Evolutionary conservation across 2,797 vertebrate species (phyloP), one percentile per base, ranked within the genome.

Genomic region (Enoplosus armatus): DNA sequence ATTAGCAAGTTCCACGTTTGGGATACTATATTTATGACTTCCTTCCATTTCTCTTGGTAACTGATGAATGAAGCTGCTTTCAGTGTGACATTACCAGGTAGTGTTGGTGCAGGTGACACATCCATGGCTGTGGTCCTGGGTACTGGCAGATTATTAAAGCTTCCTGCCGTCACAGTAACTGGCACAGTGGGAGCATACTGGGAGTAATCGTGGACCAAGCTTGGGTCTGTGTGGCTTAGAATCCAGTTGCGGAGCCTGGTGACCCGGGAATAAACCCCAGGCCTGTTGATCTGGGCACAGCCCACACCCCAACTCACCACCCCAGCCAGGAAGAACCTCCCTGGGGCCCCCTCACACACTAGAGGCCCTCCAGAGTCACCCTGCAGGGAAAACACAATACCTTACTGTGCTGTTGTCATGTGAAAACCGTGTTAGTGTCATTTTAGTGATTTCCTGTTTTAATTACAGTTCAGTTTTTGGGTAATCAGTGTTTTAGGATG

Each of bases 301-400:
- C 98, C 98, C 1, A 95, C 86, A 1, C 98, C 98, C 98, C 98
- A 99, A 77, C 98, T 99, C 84, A 99, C 98, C 0, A 99, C 94
- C 15, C 98, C 98, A 0, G 98, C 98, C 87, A 99, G 88, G 62
- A 98, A 99, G 81, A 98, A 99, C 79, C 94, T 94, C 0, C 97
- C 98, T 0, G 97, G 95, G 0, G 95, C 93, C 68, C 95, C 95
- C 86, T 99, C 96, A 55, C 98, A 99, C 75, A 97, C 97, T 92
- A 99, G 86, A 48, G 98, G 97, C 0, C 98, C 98, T 9, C 98
- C 98, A 0, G 98, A 99, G 88, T 99, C 98, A 9, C 98, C 98
- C 98, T 99, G 87, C 16, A 75, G 51, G 45, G 8, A 31, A 85
- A 56, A 89, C 18, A 89, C 20, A 84, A 45, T 20, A 64, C 20